Evolutionary conservation across 2,113 vertebrate species (phyloP), one percentile per base, ranked within the genome.

Genomic region (Puntigrus tetrazona): DNA sequence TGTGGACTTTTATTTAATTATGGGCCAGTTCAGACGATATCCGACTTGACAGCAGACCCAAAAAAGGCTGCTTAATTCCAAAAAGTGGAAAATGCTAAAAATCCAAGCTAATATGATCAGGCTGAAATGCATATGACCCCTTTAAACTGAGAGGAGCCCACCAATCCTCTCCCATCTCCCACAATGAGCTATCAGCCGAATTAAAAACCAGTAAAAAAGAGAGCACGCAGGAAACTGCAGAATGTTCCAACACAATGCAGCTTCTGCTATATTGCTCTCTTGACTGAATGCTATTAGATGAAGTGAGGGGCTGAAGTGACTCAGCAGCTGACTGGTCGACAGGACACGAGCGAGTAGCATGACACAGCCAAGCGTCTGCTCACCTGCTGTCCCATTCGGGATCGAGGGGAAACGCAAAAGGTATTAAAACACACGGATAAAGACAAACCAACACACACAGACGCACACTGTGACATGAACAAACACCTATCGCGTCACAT

Each of bases 331-430:
- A 88, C 90, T 86, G 89, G 87, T 90, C 91, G 76, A 92, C 88
- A 92, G 84, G 88, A 90, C 93, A 92, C 88, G 92, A 93, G 92
- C 90, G 92, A 79, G 81, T 72, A 86, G 80, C 83, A 90, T 72
- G 87, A 91, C 93, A 89, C 84, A 92, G 89, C 90, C 92, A 93
- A 93, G 92, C 92, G 90, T 94, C 93, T 93, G 94, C 94, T 95
- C 94, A 95, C 94, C 94, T 95, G 94, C 94, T 95, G 94, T 94
- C 92, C 91, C 93, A 92, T 94, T 94, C 84, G 91, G 93, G 93
- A 94, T 93, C 88, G 87, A 92, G 88, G 88, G 90, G 90, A 89
- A 93, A 93, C 22, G 92, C 85, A 89, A 94, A 87, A 94, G 89
- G 92, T 90, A 92, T 94, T 93, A 93, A 93, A 94, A 92, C 91